Base-by-base conservation (phyloP, 64 coral and sea anemone genomes). In the Pocillopora damicornis region DNA sequence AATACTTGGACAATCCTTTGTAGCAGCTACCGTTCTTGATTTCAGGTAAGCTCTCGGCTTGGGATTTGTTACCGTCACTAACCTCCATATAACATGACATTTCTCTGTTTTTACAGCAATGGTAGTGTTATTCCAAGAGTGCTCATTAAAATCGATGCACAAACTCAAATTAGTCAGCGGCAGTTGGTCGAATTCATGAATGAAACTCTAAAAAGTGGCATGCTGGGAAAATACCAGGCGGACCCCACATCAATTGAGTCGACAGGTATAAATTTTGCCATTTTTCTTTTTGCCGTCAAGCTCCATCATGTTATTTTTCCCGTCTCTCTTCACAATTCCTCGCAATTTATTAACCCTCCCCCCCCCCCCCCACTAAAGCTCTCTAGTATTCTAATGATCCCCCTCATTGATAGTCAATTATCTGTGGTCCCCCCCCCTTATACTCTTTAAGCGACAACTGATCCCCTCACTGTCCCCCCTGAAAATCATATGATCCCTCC, bases 1-100 rank as follows among this genome's bases (percentile, higher is more conserved):
- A 65, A 57, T 20, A 34, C 20, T 89, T 34, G 88, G 76, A 59
- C 30, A 67, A 12, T 59, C 74, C 56, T 80, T 79, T 62, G 22
- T 89, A 17, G 88, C 65, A 64, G 68, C 62, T 30, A 35, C 42
- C 1, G 36, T 79, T 11, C 30, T 80, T 6, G 16, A 13, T 45
- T 81, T 79, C 62, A 89, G 76, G 88, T 89, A 81, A 13, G 88
- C 2, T 64, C 51, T 2, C n/a, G 15, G 30, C 51, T 2, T 45
- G 15, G 30, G 59, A 81, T 79, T 30, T 25, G 9, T 23, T 22
- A 58, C 13, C 13, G 15, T 58, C 9, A 15, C 18, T 20, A 30
- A 30, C 30, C 30, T 30, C 30, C 30, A 30, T 30, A 30, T 30
- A 30, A 30, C 30, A 30, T 30, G 30, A 30, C 30, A 30, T 30